Conservation (phyloP, 2,888 invertebrate species). For the Megastigmus dorsalis region DNA sequence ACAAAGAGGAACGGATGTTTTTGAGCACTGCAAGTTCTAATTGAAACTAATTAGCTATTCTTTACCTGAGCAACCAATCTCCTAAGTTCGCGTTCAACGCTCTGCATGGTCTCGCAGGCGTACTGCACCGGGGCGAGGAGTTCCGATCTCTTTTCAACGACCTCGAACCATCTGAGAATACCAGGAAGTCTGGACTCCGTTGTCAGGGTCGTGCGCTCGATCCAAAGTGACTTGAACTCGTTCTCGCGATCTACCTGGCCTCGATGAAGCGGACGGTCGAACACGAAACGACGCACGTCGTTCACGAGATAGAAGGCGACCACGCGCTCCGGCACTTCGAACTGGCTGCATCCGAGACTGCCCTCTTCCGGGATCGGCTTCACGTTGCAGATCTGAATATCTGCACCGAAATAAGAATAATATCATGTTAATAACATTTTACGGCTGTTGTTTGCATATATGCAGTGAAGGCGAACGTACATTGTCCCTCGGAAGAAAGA, state of each 20-base stretch:
- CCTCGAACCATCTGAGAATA: slow-evolving; percentile 95
- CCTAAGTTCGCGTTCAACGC: slow-evolving; percentile 89
- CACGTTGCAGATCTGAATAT: slow-evolving; percentile 95
- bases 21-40: neutral
- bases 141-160: slow-evolving; percentile 83
- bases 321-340: slow-evolving; percentile 89
- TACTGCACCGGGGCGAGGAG: slow-evolving; percentile 89
- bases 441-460: neutral
- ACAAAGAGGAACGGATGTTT: neutral
- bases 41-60: too few species aligned
- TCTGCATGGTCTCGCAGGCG: slow-evolving; percentile 95
- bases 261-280: slow-evolving; percentile 92
- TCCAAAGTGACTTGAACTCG: slow-evolving; percentile 97
- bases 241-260: slow-evolving; percentile 94
- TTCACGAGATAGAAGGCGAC: slow-evolving; percentile 93
- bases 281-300: slow-evolving; percentile 92
- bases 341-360: slow-evolving; percentile 76
- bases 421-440: neutral
- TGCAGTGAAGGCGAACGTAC: slow-evolving; percentile 71
- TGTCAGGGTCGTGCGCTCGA: slow-evolving; percentile 91
- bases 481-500: slow-evolving; percentile 89
- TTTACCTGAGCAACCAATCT: slow-evolving; percentile 79
- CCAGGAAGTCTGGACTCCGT: slow-evolving; percentile 91
- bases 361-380: slow-evolving; percentile 88
- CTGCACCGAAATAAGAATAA: slow-evolving; percentile 77